phyloP scores from a whole-genome alignment of 2,113 vertebrate species.

The Gallinago undulata region DNA sequence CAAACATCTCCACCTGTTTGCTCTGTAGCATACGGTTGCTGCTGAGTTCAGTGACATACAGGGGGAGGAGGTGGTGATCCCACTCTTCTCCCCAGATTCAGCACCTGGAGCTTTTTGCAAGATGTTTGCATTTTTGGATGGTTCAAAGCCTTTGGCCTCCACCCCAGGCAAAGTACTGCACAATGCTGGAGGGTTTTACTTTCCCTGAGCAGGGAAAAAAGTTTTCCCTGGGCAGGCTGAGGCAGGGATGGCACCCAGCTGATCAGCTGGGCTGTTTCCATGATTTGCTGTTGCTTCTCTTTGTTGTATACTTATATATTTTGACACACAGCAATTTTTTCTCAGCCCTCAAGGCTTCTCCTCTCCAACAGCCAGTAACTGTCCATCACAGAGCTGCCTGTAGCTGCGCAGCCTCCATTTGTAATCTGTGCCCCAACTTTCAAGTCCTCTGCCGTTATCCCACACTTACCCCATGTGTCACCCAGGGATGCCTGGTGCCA shows the following conservation, averaged over 20 bases:
- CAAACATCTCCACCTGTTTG: background rate
- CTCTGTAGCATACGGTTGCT: background rate
- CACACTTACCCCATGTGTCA: rapidly evolving
- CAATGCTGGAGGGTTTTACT: background rate
- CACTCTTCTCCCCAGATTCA: background rate
- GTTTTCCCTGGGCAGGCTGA: background rate
- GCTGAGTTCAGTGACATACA: background rate
- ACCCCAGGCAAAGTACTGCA: background rate
- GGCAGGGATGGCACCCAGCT: background rate
- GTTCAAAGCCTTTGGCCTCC: background rate
- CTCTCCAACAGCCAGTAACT: background rate
- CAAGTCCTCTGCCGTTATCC: background rate
- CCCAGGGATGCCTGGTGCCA: background rate
- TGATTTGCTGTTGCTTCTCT: background rate
- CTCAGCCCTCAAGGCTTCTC: background rate
- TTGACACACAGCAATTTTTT: background rate
- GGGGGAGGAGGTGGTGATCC: background rate
- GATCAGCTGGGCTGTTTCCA: background rate
- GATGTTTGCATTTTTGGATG: background rate
- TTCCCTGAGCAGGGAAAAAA: background rate
- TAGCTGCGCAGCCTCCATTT: background rate
- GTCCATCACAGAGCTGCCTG: background rate
- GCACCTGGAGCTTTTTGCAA: background rate
- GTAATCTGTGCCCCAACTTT: background rate
- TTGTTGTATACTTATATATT: background rate